Conservation (phyloP, 2,888 invertebrate species). For the Andricus quercusramuli region DNA sequence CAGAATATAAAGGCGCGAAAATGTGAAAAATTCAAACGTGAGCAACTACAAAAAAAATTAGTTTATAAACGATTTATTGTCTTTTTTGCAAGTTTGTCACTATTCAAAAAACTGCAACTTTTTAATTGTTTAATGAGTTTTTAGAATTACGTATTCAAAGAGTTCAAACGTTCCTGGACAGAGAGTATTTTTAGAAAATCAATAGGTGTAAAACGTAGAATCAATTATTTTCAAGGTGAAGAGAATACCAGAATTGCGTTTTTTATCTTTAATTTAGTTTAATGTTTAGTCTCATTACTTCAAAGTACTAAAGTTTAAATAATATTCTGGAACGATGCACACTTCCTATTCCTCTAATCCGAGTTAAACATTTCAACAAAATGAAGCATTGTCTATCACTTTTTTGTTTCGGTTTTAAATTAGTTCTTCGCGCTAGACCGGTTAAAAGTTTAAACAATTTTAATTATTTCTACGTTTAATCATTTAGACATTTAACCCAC, state of each 20-base stretch:
- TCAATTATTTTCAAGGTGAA: background rate
- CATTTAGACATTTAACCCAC: too few relatives aligned
- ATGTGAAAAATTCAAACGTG: background rate
- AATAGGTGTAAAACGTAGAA: background rate
- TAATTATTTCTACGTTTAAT: too few relatives aligned
- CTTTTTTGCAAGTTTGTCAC: background rate
- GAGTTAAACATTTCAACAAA: too few relatives aligned
- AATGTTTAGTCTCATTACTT: background rate
- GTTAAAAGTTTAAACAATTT: too few relatives aligned
- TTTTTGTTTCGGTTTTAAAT: background rate
- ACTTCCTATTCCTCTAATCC: background rate
- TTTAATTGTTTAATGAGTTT: background rate
- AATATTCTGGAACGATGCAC: background rate
- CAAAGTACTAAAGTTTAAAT: background rate
- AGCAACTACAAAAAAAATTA: background rate
- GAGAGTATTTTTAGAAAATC: background rate
- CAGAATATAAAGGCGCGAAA: conserved; percentile 4
- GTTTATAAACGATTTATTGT: background rate
- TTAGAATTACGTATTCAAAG: background rate
- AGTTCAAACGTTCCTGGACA: background rate
- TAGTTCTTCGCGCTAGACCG: too few relatives aligned
- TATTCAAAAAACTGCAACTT: background rate
- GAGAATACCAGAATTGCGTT: background rate
- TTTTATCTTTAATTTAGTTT: background rate
- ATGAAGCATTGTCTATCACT: too few relatives aligned